Evolutionary conservation across 1,140 invertebrate genomes (phyloP), one percentile per base, ranked within the genome.

Genomic region (Ditylenchus dipsaci): DNA sequence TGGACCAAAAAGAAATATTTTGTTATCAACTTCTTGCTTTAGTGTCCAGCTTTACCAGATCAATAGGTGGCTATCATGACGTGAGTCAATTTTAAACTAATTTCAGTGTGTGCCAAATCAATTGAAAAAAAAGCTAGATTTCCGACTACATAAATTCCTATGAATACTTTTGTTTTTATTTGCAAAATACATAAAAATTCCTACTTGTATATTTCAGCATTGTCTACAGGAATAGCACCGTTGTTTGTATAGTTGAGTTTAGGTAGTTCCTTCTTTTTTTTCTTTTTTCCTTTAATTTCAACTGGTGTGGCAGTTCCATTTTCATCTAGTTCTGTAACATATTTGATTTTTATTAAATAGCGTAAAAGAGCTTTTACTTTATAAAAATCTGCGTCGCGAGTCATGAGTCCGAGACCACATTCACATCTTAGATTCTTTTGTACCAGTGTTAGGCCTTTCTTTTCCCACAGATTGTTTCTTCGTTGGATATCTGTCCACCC

Each of bases 401-500:
- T 58, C 67, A 68, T 68, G 30, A 59, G 67, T 33, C 67, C 67
- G 17, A 53, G 26, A 53, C 59, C 60, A 29, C 67, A 68, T 26
- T 60, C 9, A 45, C 67, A 68, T 38, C 67, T 38, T 21, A 58
- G 61, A n/a, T 47, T 49, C 19, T 68, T 68, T 9, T 60, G 57
- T 15, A 68, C 30, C 1, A 68, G 33, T 8, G 67, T 45, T 43
- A 61, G 60, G 1, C 67, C 67, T 17, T 68, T 68, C 27, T 47
- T 68, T 29, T 68, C 67, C 67, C 67, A 68, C 47, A 68, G 53
- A 42, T 68, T 68, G 29, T 68, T 47, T 8, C 67, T 26, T 21
- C 67, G 29, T 29, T 68, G 67, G 1, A 53, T 30, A 13, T 61
- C 67, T 47, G 67, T 68, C 67, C 67, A 68, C n/a, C 67, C 67